phyloP scores from a whole-genome alignment of 2,797 vertebrate genomes.

The Jordanella pulchra region DNA sequence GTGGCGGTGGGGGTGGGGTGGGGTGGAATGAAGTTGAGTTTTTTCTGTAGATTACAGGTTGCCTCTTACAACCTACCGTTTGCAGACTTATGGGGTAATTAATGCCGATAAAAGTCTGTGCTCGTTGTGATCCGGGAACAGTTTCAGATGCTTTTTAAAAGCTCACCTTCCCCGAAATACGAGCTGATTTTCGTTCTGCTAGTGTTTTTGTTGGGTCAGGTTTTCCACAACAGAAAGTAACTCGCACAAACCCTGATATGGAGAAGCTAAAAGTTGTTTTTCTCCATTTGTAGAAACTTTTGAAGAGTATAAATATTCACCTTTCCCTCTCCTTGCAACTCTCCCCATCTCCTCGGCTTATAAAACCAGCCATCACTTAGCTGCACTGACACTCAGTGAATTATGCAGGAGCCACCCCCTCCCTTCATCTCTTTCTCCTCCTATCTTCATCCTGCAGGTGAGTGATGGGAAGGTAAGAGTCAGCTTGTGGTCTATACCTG shows the following conservation, averaged over 20 bases:
- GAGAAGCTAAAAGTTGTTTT: constrained; percentile 4
- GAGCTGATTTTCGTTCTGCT: constrained; percentile 19
- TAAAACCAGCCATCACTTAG: constrained; percentile 56
- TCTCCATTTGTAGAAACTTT: constrained; percentile 61
- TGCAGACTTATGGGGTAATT: constrained; percentile 47
- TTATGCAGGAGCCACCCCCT: constrained; percentile 73
- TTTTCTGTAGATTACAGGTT: constrained; percentile 55
- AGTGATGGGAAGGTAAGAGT: constrained; percentile 58
- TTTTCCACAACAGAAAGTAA: constrained; percentile 11
- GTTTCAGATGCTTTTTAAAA: constrained; percentile 26
- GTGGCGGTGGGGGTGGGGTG: no score
- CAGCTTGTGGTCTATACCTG: constrained; percentile 51
- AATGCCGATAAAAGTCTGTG: constrained; percentile 42
- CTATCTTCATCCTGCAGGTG: constrained; percentile 62
- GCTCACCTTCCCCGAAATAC: constrained; percentile 9
- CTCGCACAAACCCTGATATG: background rate
- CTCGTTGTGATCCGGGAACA: constrained; percentile 21
- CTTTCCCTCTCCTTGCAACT: constrained; percentile 61
- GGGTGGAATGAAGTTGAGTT: constrained; percentile 47
- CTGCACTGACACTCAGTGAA: constrained; percentile 72
- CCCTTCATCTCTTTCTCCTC: constrained; percentile 52
- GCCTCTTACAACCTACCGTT: constrained; percentile 22
- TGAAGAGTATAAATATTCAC: constrained; percentile 39
- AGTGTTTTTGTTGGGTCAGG: constrained; percentile 12
- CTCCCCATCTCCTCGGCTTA: constrained; percentile 38